Evolutionary conservation across 2,113 vertebrate genomes (phyloP).

Genomic region (Crocuta crocuta): DNA sequence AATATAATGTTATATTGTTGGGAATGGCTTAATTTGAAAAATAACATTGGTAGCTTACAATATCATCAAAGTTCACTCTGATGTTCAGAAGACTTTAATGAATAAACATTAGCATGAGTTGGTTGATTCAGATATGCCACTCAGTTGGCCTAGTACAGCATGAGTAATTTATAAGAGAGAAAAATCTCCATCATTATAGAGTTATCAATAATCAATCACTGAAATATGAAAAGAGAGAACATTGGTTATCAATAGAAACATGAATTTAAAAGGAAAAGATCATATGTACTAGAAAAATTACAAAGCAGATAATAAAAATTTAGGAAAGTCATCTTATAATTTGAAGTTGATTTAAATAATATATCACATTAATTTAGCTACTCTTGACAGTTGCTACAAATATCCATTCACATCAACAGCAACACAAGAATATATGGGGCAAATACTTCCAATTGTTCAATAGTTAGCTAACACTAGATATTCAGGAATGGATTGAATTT

Average conservation of each 20-base stretch:
- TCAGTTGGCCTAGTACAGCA: background rate
- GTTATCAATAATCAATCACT: background rate
- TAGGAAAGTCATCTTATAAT: background rate
- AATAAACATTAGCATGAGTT: background rate
- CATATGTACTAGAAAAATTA: background rate
- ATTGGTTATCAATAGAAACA: background rate
- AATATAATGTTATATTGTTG: background rate
- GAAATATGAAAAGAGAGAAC: background rate
- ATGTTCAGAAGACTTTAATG: background rate
- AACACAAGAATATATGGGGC: background rate
- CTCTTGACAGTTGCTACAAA: background rate
- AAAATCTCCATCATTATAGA: background rate
- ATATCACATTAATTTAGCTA: background rate
- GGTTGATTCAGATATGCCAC: background rate
- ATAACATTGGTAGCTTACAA: background rate
- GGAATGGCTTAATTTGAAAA: background rate
- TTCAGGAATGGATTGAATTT: background rate
- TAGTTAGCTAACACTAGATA: background rate
- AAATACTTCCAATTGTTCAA: background rate
- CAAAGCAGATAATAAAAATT: background rate
- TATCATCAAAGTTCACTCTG: background rate
- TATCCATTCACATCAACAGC: background rate
- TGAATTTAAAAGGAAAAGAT: background rate
- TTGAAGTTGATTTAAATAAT: background rate
- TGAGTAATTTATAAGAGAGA: background rate